Percentiles rank a stretch among this genome's conserved stretches.
Conservation (phyloP, 2,797 vertebrate species). For the Borostomias antarcticus region DNA sequence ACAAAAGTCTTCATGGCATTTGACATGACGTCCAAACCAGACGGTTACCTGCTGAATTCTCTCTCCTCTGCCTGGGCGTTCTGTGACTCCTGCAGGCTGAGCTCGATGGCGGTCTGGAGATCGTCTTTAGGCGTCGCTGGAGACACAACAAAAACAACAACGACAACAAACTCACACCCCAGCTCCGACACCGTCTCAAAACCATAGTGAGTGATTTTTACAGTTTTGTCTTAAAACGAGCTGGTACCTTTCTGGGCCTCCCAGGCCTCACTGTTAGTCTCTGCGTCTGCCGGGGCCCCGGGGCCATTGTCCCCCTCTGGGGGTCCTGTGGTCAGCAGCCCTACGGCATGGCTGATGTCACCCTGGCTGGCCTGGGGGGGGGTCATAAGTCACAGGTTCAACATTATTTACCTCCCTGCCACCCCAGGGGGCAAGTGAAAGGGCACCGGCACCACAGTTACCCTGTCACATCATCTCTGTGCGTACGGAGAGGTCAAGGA, state of each 20-base stretch:
- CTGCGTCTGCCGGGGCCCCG: slow-evolving; percentile 63
- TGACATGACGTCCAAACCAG: no score
- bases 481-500: no score
- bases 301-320: slow-evolving; percentile 59
- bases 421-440: no score
- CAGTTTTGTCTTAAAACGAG: no score
- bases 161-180: not conserved
- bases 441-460: no score
- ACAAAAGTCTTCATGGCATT: no score
- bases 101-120: slow-evolving; percentile 70
- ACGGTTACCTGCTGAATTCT: slow-evolving; percentile 81
- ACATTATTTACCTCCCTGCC: no score
- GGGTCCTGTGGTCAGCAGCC: slow-evolving; percentile 82
- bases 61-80: slow-evolving; percentile 71
- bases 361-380: slow-evolving; percentile 87
- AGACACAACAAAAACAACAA: slow-evolving; percentile 19
- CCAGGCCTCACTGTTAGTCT: slow-evolving; percentile 61
- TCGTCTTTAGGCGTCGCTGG: slow-evolving; percentile 75
- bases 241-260: slow-evolving; percentile 71
- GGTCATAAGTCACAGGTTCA: no score
- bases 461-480: no score
- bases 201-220: slow-evolving; percentile 24
- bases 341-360: slow-evolving; percentile 88
- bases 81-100: slow-evolving; percentile 82
- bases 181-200: not conserved